Evolutionary conservation across 2,797 vertebrate species (phyloP).

Genomic region (Peromyscus melanophrys): DNA sequence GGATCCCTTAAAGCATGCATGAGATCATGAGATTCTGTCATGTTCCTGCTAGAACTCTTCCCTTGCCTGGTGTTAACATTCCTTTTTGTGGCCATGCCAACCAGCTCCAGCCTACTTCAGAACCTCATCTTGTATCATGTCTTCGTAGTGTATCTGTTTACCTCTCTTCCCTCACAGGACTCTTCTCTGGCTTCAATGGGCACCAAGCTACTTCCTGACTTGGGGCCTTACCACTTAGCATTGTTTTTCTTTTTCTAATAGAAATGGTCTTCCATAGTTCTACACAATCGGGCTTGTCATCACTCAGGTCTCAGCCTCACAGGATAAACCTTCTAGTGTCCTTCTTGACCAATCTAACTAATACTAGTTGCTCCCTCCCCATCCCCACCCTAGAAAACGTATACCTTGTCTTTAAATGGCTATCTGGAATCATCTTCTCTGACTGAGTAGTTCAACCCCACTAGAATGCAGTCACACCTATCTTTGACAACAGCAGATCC

Average conservation of each 20-base stretch:
- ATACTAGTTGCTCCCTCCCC: background rate
- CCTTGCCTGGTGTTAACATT: background rate
- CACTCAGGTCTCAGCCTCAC: background rate
- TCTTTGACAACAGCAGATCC: background rate
- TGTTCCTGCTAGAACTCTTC: slow-evolving; percentile 45
- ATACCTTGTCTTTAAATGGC: background rate
- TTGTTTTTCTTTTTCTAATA: background rate
- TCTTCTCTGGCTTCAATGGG: background rate
- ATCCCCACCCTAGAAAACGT: background rate
- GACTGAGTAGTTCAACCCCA: background rate
- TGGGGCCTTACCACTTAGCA: background rate
- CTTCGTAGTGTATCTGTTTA: background rate
- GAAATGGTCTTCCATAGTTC: background rate
- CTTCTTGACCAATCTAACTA: background rate
- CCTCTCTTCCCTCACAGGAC: background rate
- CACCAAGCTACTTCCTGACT: background rate
- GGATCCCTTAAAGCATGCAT: background rate
- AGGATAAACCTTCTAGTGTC: background rate
- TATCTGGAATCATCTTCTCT: background rate
- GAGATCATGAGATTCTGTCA: background rate
- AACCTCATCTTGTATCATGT: background rate
- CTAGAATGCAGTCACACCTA: too few relatives aligned
- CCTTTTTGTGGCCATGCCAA: background rate
- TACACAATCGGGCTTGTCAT: background rate
- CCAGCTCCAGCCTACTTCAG: background rate